Percentiles rank a stretch among this genome's conserved stretches.
Evolutionary conservation across 1,140 invertebrate genomes (phyloP).

Genomic region (Zaprionus nigranus): DNA sequence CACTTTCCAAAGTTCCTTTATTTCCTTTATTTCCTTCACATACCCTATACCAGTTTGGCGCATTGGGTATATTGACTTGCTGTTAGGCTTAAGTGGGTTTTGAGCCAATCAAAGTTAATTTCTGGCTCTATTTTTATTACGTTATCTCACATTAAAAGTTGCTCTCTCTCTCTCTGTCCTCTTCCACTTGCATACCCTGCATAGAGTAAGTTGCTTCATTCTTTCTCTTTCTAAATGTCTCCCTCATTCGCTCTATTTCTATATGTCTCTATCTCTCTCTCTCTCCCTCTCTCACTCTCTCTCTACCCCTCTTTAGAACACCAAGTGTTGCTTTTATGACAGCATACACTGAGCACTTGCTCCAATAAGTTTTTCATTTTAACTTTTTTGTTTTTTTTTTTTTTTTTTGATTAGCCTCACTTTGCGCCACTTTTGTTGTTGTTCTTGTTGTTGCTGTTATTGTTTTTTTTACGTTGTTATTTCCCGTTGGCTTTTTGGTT

Average conservation of each 20-base stretch:
- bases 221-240: not conserved
- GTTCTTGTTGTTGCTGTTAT: slow-evolving; percentile 16
- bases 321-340: slow-evolving; percentile 59
- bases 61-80: slow-evolving; percentile 6
- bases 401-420: slow-evolving; percentile 67
- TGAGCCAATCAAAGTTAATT: too few species aligned
- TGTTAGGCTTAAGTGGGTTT: not conserved
- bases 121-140: too few species aligned
- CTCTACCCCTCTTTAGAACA: not conserved
- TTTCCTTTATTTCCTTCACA: slow-evolving; percentile 27
- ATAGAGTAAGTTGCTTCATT: not conserved
- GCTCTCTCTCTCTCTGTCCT: not conserved
- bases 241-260: not conserved
- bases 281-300: not conserved
- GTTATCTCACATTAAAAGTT: too few species aligned
- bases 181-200: not conserved
- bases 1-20: slow-evolving; percentile 58
- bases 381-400: slow-evolving; percentile 5
- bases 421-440: slow-evolving; percentile 26
- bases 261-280: not conserved
- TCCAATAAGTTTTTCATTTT: slow-evolving; percentile 40
- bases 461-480: slow-evolving; percentile 23
- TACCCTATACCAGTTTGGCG: not conserved
- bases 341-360: slow-evolving; percentile 21
- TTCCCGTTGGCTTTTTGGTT: slow-evolving; percentile 45